Percentiles rank a stretch among this genome's conserved stretches.
Conservation (phyloP, 1,140 invertebrate genomes). For the Bicyclus anynana region DNA sequence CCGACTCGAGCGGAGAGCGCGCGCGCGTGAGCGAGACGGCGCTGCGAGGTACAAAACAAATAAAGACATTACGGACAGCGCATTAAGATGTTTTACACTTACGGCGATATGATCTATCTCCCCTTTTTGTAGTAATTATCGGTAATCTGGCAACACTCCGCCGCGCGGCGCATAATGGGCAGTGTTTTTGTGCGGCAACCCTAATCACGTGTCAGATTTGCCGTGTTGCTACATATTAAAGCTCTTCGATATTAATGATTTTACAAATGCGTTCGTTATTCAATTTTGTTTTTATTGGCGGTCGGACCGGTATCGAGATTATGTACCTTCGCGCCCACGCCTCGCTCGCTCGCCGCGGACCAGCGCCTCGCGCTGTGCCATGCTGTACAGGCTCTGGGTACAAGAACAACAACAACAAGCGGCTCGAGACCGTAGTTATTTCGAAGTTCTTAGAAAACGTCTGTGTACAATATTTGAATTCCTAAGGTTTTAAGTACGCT, state of each 20-base stretch:
- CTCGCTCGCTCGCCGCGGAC: no score
- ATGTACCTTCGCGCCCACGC: background rate
- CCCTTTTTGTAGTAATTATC: conserved; percentile 73
- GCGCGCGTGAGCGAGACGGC: conserved; percentile 27
- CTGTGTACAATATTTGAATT: no score
- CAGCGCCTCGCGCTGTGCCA: no score
- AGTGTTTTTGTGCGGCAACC: conserved; percentile 52
- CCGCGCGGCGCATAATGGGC: conserved; percentile 62
- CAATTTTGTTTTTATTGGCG: conserved; percentile 7
- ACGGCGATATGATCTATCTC: conserved; percentile 62
- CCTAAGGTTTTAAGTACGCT: no score
- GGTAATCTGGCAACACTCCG: conserved; percentile 72
- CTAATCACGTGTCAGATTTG: conserved; percentile 75
- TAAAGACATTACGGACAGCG: conserved; percentile 60
- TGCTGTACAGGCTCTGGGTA: no score
- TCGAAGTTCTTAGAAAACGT: no score
- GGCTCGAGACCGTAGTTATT: no score
- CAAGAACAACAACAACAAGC: no score
- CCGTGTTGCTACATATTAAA: conserved; percentile 52
- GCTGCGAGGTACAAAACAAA: conserved; percentile 65
- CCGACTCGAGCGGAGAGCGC: background rate
- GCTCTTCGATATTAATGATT: conserved; percentile 56
- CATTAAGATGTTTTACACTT: conserved; percentile 73
- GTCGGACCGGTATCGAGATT: background rate
- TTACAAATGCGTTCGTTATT: conserved; percentile 30